Conservation (phyloP, 1,140 invertebrate genomes). For the Drosophila tropicalis region DNA sequence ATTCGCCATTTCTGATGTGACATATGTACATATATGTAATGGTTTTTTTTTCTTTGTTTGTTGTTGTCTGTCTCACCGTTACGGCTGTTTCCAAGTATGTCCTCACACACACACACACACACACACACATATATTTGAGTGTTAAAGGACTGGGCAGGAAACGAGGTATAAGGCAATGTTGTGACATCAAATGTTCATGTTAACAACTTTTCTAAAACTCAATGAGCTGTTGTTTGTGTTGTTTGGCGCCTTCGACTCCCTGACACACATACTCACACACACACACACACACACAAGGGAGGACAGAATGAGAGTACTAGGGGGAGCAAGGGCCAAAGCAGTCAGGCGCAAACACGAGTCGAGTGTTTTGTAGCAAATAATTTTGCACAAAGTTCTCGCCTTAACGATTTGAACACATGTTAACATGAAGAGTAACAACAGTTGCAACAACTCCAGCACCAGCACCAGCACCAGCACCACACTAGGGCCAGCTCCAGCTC, state of each 20-base stretch:
- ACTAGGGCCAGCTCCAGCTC: slow-evolving; percentile 15
- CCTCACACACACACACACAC: slow-evolving; percentile 34
- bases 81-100: slow-evolving; percentile 46
- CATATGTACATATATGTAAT: neutral
- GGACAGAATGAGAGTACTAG: neutral
- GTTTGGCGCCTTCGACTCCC: slow-evolving; percentile 43
- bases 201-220: slow-evolving; percentile 81
- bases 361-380: slow-evolving; percentile 80
- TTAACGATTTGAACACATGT: slow-evolving; percentile 81
- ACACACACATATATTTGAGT: slow-evolving; percentile 14
- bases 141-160: neutral
- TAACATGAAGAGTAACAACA: slow-evolving; percentile 77
- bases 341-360: slow-evolving; percentile 72
- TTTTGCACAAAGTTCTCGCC: slow-evolving; percentile 81
- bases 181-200: slow-evolving; percentile 81
- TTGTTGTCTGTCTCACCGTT: slow-evolving; percentile 12
- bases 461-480: slow-evolving; percentile 38
- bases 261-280: slow-evolving; percentile 17
- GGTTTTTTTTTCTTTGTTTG: slow-evolving; percentile 6
- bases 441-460: slow-evolving; percentile 48
- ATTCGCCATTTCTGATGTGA: slow-evolving; percentile 13
- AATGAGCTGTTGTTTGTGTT: slow-evolving; percentile 81
- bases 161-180: slow-evolving; percentile 50
- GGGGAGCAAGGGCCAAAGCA: slow-evolving; percentile 27
- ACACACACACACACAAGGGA: slow-evolving; percentile 1